These are phyloP conservation scores for Rhabdophis nuchalis DNA, from an alignment of 2,797 vertebrate species.

Conservation along the genomic window DNA sequence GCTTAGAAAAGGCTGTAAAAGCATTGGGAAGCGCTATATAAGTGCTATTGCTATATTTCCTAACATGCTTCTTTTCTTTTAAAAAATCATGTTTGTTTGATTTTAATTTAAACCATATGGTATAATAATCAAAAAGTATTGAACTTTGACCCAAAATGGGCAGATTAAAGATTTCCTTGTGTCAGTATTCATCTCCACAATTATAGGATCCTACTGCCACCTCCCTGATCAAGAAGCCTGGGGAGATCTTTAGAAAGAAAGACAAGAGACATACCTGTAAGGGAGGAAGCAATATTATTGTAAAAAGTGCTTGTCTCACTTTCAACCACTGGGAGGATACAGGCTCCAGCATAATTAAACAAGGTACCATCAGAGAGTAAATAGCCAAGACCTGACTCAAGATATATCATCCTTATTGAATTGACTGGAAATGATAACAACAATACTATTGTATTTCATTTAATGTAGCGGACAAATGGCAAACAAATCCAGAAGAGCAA, in stretches of 20 bases:
- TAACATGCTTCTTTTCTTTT: not conserved
- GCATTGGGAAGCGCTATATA: too few species aligned
- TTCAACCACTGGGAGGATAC: not conserved
- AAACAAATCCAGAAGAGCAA: not conserved
- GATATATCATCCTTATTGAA: not conserved
- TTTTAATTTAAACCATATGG: not conserved
- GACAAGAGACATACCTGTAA: not conserved
- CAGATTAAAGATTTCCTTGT: not conserved
- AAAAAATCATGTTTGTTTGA: not conserved
- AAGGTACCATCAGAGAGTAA: not conserved
- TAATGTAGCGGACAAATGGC: not conserved
- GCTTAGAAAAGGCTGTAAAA: not conserved
- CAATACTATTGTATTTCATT: not conserved
- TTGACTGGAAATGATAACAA: not conserved
- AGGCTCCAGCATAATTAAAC: not conserved
- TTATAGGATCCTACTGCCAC: not conserved
- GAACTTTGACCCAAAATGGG: not conserved
- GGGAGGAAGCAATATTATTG: not conserved
- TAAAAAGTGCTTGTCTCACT: not conserved
- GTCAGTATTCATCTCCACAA: not conserved
- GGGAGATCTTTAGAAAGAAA: not conserved
- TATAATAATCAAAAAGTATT: not conserved
- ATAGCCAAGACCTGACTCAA: not conserved
- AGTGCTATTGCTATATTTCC: not conserved
- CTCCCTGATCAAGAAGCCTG: not conserved